Evolutionary conservation across 2,113 vertebrate species (phyloP).

Genomic region (Nyctereutes procyonoides): DNA sequence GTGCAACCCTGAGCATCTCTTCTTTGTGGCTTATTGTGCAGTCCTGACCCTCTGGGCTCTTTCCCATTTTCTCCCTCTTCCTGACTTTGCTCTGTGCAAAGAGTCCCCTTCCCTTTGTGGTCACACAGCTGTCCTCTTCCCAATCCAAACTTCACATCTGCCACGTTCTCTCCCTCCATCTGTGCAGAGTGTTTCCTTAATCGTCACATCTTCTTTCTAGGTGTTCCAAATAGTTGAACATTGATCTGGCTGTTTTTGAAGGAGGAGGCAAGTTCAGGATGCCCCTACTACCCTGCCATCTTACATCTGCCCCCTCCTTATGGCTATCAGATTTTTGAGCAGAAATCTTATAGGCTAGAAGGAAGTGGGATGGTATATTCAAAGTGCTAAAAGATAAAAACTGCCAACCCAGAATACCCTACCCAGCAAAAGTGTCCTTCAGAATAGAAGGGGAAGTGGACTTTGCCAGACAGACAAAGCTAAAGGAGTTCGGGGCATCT

Average conservation of each 20-base stretch:
- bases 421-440: neutral
- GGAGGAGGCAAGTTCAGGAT: neutral
- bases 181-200: neutral
- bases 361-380: neutral
- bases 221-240: neutral
- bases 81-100: neutral
- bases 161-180: neutral
- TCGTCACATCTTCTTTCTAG: neutral
- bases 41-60: neutral
- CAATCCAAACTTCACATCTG: neutral
- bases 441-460: neutral
- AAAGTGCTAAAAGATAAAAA: neutral
- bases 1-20: neutral
- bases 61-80: neutral
- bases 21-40: neutral
- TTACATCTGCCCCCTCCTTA: neutral
- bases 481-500: neutral
- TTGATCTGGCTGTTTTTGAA: neutral
- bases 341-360: neutral
- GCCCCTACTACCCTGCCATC: neutral
- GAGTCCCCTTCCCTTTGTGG: neutral
- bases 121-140: neutral
- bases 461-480: neutral
- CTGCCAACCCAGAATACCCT: neutral
- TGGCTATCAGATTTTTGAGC: neutral